Base-by-base conservation (phyloP, 1,140 invertebrate species). In the Papilio machaon region DNA sequence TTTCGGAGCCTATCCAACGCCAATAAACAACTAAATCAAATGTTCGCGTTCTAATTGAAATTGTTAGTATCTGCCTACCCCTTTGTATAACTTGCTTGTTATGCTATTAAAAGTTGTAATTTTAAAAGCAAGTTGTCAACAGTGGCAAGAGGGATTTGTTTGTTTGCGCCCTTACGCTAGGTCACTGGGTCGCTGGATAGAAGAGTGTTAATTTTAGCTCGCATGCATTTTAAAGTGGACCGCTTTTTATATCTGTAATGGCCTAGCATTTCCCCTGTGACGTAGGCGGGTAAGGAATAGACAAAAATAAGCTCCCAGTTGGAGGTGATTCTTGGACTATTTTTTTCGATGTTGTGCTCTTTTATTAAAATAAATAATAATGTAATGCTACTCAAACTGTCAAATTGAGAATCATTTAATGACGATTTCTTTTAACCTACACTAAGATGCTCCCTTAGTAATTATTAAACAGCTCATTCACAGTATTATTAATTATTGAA, bases 201-300 rank as follows among this genome's bases (percentile, higher is more conserved):
- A 8, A 9, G 30, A 70, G 46, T 49, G 74, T 49, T 47, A 49
- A 52, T 76, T 76, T 76, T 76, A 76, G 74, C 74, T 30, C 46
- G 74, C 46, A 76, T 76, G 74, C 74, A 76, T 76, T 76, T 76
- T 49, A 76, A 76, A 76, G 47, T 49, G 47, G 43, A 70, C 64
- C 64, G 64, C 64, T 70, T 70, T 70, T 76, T 76, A 76, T 76
- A 49, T 47, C 46, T 76, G 47, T 76, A 52, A 76, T 76, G 19
- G 47, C 74, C n/a, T 76, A 35, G 64, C 64, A 17, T 67, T 70
- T 70, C 64, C 64, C 64, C 13, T 17, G 30, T 70, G 64, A 70
- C 64, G 64, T 70, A 70, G 64, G 64, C 11, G 52, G 5, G 23
- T 15, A 30, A 19, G 23, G 11, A 13, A 70, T 38, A 35, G 64